Conservation (phyloP, 2,888 invertebrate genomes). For the Hybos culiciformis region DNA sequence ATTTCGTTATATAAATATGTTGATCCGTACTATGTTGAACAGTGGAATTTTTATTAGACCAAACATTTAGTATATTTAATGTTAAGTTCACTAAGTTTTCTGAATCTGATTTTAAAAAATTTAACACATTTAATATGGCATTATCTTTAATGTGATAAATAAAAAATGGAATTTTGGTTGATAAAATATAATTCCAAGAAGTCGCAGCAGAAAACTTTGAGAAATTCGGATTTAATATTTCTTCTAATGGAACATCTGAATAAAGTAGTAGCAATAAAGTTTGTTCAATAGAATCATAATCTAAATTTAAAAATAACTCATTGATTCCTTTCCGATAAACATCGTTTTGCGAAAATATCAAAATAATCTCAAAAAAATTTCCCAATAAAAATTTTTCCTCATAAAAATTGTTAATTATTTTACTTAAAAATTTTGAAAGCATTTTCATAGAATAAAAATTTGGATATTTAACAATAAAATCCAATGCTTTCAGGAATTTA, state of each 20-base stretch:
- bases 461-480: slow-evolving; percentile 40
- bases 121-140: slow-evolving; percentile 45
- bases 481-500: slow-evolving; percentile 46
- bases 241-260: not conserved
- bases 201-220: no score
- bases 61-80: slow-evolving; percentile 45
- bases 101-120: slow-evolving; percentile 48
- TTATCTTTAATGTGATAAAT: slow-evolving; percentile 37
- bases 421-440: slow-evolving; percentile 42
- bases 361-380: slow-evolving; percentile 40
- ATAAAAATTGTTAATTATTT: slow-evolving; percentile 44
- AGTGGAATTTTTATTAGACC: slow-evolving; percentile 52
- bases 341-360: slow-evolving; percentile 37
- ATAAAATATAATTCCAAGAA: slow-evolving; percentile 54
- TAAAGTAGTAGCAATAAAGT: slow-evolving; percentile 1
- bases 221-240: not conserved
- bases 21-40: slow-evolving; percentile 51
- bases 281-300: slow-evolving; percentile 44
- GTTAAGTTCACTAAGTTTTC: no score
- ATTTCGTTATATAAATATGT: slow-evolving; percentile 54
- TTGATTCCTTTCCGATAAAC: slow-evolving; percentile 37
- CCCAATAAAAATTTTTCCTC: slow-evolving; percentile 34
- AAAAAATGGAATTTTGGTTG: slow-evolving; percentile 46
- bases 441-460: slow-evolving; percentile 16
- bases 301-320: slow-evolving; percentile 41